These are phyloP conservation scores for Anadara kagoshimensis DNA, from an alignment of 1,140 invertebrate genomes.

Conservation along the genomic window DNA sequence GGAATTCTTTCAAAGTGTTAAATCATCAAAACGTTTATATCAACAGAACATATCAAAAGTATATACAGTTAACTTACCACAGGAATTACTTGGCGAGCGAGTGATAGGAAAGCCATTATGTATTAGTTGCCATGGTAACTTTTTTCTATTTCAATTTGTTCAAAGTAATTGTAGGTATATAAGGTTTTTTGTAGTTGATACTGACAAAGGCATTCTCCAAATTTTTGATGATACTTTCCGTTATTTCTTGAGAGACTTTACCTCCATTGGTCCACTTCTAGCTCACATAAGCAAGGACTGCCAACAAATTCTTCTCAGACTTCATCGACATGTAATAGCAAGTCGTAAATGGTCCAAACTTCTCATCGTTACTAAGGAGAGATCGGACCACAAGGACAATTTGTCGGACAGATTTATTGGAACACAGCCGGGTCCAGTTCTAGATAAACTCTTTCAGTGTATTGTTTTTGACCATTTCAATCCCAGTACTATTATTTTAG, in stretches of 20 bases:
- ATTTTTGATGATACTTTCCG: neutral
- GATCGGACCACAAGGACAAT: too few relatives aligned
- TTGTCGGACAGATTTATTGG: too few relatives aligned
- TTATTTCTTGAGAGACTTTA: slow-evolving; percentile 1
- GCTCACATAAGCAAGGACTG: slow-evolving; percentile 9
- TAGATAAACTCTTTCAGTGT: too few relatives aligned
- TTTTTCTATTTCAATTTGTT: slow-evolving; percentile 15
- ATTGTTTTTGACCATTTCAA: too few relatives aligned
- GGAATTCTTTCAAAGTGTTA: neutral
- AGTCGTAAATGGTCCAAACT: slow-evolving; percentile 3
- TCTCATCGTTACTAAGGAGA: neutral
- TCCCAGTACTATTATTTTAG: too few relatives aligned
- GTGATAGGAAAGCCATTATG: slow-evolving; percentile 11
- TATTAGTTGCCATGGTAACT: slow-evolving; percentile 9
- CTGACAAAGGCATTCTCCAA: neutral
- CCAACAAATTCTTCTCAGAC: neutral
- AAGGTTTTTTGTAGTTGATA: slow-evolving; percentile 3
- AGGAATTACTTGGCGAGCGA: slow-evolving; percentile 8
- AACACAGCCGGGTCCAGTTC: too few relatives aligned
- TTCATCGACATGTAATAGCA: neutral
- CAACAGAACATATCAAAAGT: neutral
- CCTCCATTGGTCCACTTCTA: neutral
- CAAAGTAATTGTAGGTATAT: neutral
- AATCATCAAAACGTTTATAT: neutral
- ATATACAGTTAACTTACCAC: neutral